A percentile compares a stretch with the other conserved stretches of the same genome.
phyloP scores from a whole-genome alignment of 2,113 vertebrate genomes.

The Rhadina sibilatrix region DNA sequence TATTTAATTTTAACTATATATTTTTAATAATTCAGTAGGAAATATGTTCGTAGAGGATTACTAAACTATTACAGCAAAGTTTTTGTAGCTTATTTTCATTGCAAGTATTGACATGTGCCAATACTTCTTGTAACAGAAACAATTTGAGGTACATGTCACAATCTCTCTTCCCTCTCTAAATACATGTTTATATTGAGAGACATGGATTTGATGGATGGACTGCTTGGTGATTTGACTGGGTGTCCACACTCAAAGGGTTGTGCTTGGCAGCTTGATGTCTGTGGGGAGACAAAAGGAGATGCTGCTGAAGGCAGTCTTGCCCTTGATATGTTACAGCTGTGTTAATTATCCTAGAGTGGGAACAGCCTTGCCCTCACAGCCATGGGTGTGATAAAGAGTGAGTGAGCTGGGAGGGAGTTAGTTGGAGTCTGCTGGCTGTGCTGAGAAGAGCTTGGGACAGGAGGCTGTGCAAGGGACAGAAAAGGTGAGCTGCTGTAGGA shows the following conservation, averaged over 20 bases:
- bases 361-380: too few relatives aligned
- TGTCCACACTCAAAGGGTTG: not conserved
- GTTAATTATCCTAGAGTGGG: too few relatives aligned
- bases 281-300: too few relatives aligned
- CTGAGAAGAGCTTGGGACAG: too few relatives aligned
- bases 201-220: not conserved
- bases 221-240: not conserved
- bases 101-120: not conserved
- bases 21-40: not conserved
- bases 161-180: not conserved
- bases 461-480: too few relatives aligned
- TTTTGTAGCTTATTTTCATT: not conserved
- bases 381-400: too few relatives aligned
- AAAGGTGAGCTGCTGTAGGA: too few relatives aligned
- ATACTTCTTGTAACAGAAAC: not conserved
- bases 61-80: not conserved
- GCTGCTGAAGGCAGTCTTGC: too few relatives aligned
- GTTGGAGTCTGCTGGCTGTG: too few relatives aligned
- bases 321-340: too few relatives aligned
- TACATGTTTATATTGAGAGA: not conserved
- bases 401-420: too few relatives aligned
- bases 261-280: not conserved
- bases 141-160: not conserved
- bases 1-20: not conserved
- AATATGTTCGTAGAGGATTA: not conserved